Evolutionary conservation across 37 sponge, comb jelly and placozoan genomes (phyloP).

Genomic region (Spongilla lacustris): DNA sequence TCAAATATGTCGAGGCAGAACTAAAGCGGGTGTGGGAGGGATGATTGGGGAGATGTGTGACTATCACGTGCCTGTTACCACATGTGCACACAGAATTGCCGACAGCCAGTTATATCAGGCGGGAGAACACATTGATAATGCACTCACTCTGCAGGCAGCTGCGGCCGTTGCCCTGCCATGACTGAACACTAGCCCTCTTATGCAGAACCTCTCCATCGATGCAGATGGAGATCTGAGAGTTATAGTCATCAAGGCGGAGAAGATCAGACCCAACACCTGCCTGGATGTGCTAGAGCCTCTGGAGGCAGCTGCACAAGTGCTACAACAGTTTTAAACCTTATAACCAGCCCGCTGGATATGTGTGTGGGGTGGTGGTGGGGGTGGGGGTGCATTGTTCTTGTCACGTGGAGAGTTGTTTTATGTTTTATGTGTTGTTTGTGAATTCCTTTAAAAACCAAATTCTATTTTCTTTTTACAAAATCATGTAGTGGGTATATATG

Average conservation of each 20-base stretch:
- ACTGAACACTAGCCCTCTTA: conserved; percentile 15
- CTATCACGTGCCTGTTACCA: no score
- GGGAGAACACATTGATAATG: conserved; percentile 2
- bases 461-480: no score
- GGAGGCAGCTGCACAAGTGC: not conserved
- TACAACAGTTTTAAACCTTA: not conserved
- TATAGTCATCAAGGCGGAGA: not conserved
- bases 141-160: conserved; percentile 27
- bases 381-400: no score
- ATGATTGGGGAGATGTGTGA: no score
- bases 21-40: not conserved
- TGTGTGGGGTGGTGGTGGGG: no score
- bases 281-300: conserved; percentile 33
- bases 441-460: no score
- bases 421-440: no score
- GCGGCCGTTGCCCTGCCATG: no score
- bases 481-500: no score
- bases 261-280: conserved; percentile 40
- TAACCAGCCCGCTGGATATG: no score
- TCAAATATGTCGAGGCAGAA: conserved; percentile 73
- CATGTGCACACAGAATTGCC: not conserved
- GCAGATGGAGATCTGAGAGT: not conserved
- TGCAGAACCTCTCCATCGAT: conserved; percentile 3
- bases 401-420: no score
- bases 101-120: not conserved